phyloP scores from a whole-genome alignment of 2,888 invertebrate genomes.

The Acronicta alni region DNA sequence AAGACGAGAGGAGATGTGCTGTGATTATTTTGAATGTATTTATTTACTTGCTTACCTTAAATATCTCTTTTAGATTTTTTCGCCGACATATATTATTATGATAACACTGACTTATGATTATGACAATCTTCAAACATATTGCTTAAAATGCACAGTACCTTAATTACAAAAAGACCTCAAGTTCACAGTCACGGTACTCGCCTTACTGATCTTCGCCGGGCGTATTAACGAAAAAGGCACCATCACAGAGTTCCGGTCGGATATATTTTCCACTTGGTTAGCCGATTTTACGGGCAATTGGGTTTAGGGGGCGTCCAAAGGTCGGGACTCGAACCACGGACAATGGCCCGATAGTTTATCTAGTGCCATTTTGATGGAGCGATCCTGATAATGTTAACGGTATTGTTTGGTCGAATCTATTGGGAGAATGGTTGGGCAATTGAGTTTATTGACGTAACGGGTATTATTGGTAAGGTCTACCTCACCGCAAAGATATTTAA shows the following conservation, averaged over 20 bases:
- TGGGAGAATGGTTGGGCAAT: slow-evolving; percentile 21
- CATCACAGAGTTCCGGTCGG: slow-evolving; percentile 72
- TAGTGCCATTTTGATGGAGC: slow-evolving; percentile 80
- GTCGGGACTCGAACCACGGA: slow-evolving; percentile 76
- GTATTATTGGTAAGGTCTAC: no score
- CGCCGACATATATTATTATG: no score
- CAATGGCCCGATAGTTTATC: slow-evolving; percentile 80
- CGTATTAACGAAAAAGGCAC: slow-evolving; percentile 80
- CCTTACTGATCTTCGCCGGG: slow-evolving; percentile 57
- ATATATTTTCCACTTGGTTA: slow-evolving; percentile 88
- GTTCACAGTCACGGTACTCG: slow-evolving; percentile 7
- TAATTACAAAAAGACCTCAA: slow-evolving; percentile 3
- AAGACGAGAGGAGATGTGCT: no score
- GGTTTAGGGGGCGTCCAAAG: slow-evolving; percentile 71
- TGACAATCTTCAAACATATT: no score
- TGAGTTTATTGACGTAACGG: no score
- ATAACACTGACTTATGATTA: no score
- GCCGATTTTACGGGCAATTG: slow-evolving; percentile 88
- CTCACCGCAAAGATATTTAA: no score
- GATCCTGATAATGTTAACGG: slow-evolving; percentile 80
- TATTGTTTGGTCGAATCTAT: slow-evolving; percentile 52
- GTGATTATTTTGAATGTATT: no score
- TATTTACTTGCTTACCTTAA: no score
- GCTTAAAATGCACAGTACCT: no score
- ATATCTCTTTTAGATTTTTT: no score